Evolutionary conservation across 2,888 invertebrate genomes (phyloP), one percentile per base, ranked within the genome.

Genomic region (Limnephilus rhombicus): DNA sequence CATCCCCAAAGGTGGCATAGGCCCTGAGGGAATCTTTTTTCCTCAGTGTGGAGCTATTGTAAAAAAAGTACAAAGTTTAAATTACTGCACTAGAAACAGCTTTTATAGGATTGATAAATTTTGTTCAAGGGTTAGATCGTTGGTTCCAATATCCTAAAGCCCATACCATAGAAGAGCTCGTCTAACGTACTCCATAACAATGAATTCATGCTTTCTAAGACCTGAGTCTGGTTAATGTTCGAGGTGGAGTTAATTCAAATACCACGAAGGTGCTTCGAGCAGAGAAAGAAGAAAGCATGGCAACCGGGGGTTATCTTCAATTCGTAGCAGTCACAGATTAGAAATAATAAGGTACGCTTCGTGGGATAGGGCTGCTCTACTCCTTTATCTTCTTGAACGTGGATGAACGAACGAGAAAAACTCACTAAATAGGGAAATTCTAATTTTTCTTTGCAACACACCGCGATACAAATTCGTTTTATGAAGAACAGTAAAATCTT

Each of bases 231-330:
- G 31, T 29, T 68, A 85, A 91, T 83, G 90, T 68, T 37, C 34
- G 37, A 82, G 90, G 53, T 85, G 53, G 90, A 90, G 83, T 90
- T 83, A 90, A 85, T 90, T 90, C 90, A 85, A 90, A 90, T 29
- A 86, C 49, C 53, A 83, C 29, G 82, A 83, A 53, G 31, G 90
- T 53, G 53, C 82, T 83, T 15, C 37, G 24, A 68, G 68, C 68
- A 68, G 68, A 68, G 68, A 24, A 68, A 80, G 89, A 80, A 89
- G 80, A 81, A 29, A 89, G n/a, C 45, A 29, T 80, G 80, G 41
- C 24, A 24, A 24, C 29, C 15, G 80, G 41, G 34, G 82, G 34
- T 31, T 82, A 34, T 31, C 82, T 13, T 82, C 31, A 13, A 31
- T 68, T 68, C n/a, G 1, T 68, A 68, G 68, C 24, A 86, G n/a